phyloP scores from a whole-genome alignment of 2,888 invertebrate species.

The Nebria brevicollis region DNA sequence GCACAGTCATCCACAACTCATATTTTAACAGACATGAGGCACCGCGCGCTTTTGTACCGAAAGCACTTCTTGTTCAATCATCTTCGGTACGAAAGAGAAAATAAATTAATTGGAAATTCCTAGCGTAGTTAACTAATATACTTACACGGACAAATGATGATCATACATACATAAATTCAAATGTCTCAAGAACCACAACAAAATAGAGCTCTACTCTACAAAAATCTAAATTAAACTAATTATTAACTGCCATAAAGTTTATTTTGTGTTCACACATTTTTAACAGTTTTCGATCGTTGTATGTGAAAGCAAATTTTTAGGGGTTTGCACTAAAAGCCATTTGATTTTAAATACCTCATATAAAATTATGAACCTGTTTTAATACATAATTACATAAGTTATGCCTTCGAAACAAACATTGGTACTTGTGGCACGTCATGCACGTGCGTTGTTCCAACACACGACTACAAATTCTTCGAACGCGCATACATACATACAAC shows the following conservation, averaged over 20 bases:
- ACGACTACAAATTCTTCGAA: neutral
- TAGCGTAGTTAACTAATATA: neutral
- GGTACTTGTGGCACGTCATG: neutral
- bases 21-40: conserved; percentile 16
- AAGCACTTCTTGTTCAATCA: neutral
- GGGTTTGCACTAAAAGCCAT: neutral
- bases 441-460: neutral
- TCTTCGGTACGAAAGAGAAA: neutral
- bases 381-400: neutral
- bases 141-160: neutral
- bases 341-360: neutral
- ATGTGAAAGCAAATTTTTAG: neutral
- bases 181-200: too few relatives aligned
- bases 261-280: too few relatives aligned
- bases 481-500: neutral
- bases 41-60: conserved; percentile 1
- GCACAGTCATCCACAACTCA: conserved; percentile 19
- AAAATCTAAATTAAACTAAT: too few relatives aligned
- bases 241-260: too few relatives aligned
- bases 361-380: neutral
- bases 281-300: too few relatives aligned
- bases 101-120: neutral
- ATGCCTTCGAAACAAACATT: neutral
- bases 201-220: too few relatives aligned
- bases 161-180: neutral